phyloP scores from a whole-genome alignment of 2,113 vertebrate species.

The Forbesichthys agassizii region DNA sequence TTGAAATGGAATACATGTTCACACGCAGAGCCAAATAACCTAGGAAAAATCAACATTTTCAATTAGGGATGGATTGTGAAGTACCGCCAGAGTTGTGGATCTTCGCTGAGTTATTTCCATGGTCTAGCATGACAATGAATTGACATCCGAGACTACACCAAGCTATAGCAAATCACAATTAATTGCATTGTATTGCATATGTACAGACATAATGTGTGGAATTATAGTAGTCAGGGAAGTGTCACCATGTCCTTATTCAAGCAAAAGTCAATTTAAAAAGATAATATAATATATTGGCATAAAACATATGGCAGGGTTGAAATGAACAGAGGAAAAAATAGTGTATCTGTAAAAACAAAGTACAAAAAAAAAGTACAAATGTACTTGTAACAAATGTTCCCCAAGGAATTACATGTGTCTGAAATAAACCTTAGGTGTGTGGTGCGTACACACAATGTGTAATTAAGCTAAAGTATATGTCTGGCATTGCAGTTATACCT shows the following conservation, averaged over 20 bases:
- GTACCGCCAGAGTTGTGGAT: slow-evolving; percentile 18
- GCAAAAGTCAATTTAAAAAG: background rate
- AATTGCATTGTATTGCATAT: slow-evolving; percentile 50
- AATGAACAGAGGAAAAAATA: background rate
- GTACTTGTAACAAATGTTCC: background rate
- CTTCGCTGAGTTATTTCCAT: slow-evolving; percentile 15
- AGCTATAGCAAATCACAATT: slow-evolving; percentile 41
- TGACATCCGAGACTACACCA: slow-evolving; percentile 24
- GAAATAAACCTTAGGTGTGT: too few species aligned
- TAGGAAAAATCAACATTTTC: slow-evolving; percentile 51
- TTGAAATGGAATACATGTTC: slow-evolving; percentile 34
- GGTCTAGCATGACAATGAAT: slow-evolving; percentile 36
- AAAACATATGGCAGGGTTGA: background rate
- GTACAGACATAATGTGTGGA: slow-evolving; percentile 19
- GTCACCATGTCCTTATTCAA: background rate
- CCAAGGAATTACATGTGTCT: too few species aligned
- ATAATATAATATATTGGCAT: background rate
- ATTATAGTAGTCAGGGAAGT: slow-evolving; percentile 9
- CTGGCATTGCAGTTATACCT: too few species aligned
- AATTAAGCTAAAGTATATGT: too few species aligned
- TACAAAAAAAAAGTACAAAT: too few species aligned
- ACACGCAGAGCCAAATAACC: slow-evolving; percentile 48
- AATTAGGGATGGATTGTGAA: slow-evolving; percentile 43
- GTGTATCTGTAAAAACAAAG: too few species aligned
- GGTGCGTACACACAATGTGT: too few species aligned